Evolutionary conservation across 2,888 invertebrate genomes (phyloP), one percentile per base, ranked within the genome.

Genomic region (Barypeithes pellucidus): DNA sequence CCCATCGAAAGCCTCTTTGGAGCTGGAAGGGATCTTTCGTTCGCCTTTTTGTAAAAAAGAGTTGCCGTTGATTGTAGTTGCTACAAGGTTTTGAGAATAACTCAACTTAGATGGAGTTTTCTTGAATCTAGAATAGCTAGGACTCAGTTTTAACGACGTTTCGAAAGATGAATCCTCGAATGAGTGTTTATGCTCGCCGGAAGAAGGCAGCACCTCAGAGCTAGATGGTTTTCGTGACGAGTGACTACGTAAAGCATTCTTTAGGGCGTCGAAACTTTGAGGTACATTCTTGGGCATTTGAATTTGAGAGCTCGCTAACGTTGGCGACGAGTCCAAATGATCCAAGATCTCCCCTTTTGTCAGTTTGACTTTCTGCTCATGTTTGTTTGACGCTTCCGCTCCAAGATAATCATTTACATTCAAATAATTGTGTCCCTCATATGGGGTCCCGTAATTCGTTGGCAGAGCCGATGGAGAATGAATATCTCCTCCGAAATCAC

Each of bases 381-480:
- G 63, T 0, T 57, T 63, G 16, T 50, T 33, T 16, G 73, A 67
- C 8, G 45, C 61, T 16, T 65, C 62, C 4, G 60, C 62, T n/a
- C 41, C 63, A 11, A 73, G 20, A 52, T 73, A 33, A 41, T 76
- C 73, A 22, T 60, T 54, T 3, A 52, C 9, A 14, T 52, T 41
- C 11, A 54, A 11, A 24, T 29, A 63, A n/a, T 45, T 43, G 14
- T 76, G 78, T 20, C 78, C 57, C 43, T 80, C 79, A 20, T 80
- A 80, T 22, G 76, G 76, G 20, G 66, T 70, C 7, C 77, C 79
- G 50, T 79, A 77, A 61, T 61, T 73, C 39, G 75, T 70, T 24
- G 76, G 57, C n/a, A 75, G 78, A 59, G 77, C 67, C 45, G 76
- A 12, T 1, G 65, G 22, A 2, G 20, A 50, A 14, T 43, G 39